phyloP scores from a whole-genome alignment of 2,797 vertebrate species.

The Tapirus indicus region DNA sequence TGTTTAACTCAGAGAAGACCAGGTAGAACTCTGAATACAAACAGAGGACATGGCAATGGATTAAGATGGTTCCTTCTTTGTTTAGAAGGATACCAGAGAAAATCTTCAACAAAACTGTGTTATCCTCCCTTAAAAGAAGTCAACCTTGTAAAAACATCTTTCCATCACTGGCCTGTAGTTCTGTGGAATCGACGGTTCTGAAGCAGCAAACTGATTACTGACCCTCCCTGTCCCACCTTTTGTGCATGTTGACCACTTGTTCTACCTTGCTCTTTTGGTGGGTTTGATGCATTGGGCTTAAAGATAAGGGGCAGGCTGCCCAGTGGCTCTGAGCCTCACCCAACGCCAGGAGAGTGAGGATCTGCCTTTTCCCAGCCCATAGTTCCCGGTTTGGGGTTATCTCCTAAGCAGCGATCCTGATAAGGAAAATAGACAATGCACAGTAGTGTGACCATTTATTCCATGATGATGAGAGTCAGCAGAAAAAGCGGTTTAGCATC shows the following conservation, averaged over 20 bases:
- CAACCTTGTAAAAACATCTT: background rate
- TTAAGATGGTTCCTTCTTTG: background rate
- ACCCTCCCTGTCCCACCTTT: background rate
- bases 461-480: background rate
- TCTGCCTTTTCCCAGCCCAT: background rate
- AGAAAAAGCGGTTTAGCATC: background rate
- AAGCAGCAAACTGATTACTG: background rate
- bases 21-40: background rate
- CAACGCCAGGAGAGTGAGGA: too few relatives aligned
- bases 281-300: background rate
- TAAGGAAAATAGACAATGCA: background rate
- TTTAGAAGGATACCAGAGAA: background rate
- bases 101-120: background rate
- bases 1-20: background rate
- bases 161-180: background rate
- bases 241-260: background rate
- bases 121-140: background rate
- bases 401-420: background rate
- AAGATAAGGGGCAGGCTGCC: background rate
- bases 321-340: background rate
- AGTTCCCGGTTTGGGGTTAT: background rate
- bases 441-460: background rate
- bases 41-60: background rate
- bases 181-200: background rate
- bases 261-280: background rate